These are phyloP conservation scores for Charadrius vociferus DNA, from an alignment of 2,113 vertebrate genomes.

Conservation along the genomic window DNA sequence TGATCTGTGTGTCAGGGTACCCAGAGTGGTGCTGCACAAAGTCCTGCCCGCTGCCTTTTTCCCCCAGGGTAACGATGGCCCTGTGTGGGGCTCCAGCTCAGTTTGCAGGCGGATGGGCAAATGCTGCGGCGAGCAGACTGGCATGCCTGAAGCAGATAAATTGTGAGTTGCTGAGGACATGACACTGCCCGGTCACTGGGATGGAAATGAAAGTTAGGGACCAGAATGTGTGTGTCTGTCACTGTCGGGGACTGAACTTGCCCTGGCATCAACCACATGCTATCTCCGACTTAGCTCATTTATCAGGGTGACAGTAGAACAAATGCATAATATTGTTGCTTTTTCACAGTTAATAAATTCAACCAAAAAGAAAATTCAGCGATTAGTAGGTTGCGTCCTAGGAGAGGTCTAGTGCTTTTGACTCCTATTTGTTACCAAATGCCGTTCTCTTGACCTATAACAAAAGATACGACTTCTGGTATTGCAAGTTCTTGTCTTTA, in stretches of 20 bases:
- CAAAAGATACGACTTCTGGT: not conserved
- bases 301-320: not conserved
- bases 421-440: not conserved
- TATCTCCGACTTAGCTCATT: not conserved
- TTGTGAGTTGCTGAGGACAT: not conserved
- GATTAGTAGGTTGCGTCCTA: not conserved
- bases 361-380: not conserved
- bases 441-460: not conserved
- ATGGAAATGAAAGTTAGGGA: not conserved
- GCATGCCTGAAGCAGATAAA: not conserved
- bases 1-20: not conserved
- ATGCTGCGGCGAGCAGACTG: not conserved
- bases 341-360: not conserved
- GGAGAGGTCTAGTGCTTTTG: not conserved
- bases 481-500: not conserved
- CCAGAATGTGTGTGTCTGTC: not conserved
- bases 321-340: not conserved
- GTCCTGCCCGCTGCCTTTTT: not conserved
- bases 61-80: not conserved
- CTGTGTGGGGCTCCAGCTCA: not conserved
- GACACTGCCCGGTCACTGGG: not conserved
- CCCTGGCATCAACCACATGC: not conserved
- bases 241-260: rapidly evolving
- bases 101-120: not conserved
- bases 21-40: not conserved